These are phyloP conservation scores for Macrotis lagotis DNA, from an alignment of 2,113 vertebrate species.

Conservation along the genomic window DNA sequence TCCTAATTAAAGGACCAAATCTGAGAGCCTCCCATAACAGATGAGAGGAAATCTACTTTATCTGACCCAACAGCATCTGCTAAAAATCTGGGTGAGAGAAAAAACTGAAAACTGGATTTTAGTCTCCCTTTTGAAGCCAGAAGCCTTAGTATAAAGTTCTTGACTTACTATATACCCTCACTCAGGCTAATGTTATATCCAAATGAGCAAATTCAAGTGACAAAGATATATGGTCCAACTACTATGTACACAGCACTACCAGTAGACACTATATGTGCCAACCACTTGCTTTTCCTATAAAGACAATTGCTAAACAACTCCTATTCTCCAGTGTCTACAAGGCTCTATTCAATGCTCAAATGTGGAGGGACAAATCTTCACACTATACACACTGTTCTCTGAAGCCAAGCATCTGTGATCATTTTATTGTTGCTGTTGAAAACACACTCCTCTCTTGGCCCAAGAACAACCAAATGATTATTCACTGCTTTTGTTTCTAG, in stretches of 20 bases:
- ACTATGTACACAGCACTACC: neutral
- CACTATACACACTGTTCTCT: neutral
- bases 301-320: neutral
- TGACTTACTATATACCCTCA: neutral
- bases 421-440: constrained; percentile 31
- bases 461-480: constrained; percentile 64
- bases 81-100: neutral
- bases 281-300: neutral
- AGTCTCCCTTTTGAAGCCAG: neutral
- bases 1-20: neutral
- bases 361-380: neutral
- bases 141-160: neutral
- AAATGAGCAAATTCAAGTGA: neutral
- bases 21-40: neutral
- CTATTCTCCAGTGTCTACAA: neutral
- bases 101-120: neutral
- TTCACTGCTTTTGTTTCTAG: constrained; percentile 64
- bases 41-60: neutral
- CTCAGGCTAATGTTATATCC: neutral
- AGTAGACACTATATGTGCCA: neutral
- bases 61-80: neutral
- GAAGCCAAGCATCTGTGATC: constrained; percentile 36
- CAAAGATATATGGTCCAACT: neutral
- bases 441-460: constrained; percentile 8
- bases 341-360: neutral